Conservation (phyloP, 2,797 vertebrate genomes). For the Melanotaenia trifasciata region DNA sequence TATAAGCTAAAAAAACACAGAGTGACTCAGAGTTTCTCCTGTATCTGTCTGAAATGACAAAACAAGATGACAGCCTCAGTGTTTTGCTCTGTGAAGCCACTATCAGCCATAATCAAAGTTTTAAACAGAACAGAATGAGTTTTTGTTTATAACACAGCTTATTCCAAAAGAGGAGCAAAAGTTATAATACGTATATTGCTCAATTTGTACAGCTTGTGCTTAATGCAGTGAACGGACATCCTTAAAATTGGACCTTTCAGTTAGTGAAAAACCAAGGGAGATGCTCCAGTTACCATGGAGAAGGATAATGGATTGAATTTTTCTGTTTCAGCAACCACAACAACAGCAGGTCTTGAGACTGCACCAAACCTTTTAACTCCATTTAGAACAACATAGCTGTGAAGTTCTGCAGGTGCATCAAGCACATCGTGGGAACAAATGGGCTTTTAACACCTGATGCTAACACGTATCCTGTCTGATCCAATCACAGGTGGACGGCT, state of each 20-base stretch:
- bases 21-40: constrained; percentile 4
- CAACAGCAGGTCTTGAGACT: not conserved
- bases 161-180: not conserved
- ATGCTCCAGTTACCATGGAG: not conserved
- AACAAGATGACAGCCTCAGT: not conserved
- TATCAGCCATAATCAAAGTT: not conserved
- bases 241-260: not conserved
- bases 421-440: not conserved
- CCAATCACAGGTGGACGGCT: not conserved
- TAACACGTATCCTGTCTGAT: not conserved
- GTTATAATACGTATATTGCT: not conserved
- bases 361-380: not conserved
- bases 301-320: not conserved
- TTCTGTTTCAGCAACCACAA: not conserved
- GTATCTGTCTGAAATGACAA: constrained; percentile 14
- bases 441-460: not conserved
- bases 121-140: constrained; percentile 6
- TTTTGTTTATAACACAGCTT: not conserved
- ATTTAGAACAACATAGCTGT: not conserved
- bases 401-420: not conserved
- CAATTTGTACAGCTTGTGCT: not conserved
- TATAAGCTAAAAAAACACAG: not conserved
- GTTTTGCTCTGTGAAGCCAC: constrained; percentile 1
- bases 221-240: not conserved
- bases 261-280: not conserved